Percentiles rank a stretch among this genome's conserved stretches.
Evolutionary conservation across 2,797 vertebrate species (phyloP).

Genomic region (Pipistrellus pipistrellus): DNA sequence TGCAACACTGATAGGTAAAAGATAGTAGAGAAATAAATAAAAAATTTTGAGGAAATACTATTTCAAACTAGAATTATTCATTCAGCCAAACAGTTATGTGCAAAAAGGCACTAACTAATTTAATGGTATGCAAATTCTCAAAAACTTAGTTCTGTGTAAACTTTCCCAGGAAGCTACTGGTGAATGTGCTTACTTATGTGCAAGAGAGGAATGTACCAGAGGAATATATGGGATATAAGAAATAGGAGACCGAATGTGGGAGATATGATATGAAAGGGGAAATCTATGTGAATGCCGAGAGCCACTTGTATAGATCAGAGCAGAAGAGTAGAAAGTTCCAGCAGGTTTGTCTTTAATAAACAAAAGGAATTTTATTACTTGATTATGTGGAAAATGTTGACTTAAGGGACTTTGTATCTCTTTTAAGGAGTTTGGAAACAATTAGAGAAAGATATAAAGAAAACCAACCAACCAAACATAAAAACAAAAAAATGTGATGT

Average conservation of each 20-base stretch:
- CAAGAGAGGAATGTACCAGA: neutral
- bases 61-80: conserved; percentile 2
- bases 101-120: neutral
- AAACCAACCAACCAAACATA: neutral
- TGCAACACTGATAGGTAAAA: neutral
- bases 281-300: neutral
- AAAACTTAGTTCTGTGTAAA: neutral
- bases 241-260: neutral
- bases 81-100: neutral
- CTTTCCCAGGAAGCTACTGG: neutral
- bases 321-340: neutral
- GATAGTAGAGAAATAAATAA: neutral
- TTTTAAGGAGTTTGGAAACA: conserved; percentile 18
- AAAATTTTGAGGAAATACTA: conserved; percentile 17
- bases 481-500: neutral
- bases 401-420: neutral
- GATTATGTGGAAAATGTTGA: neutral
- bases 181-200: neutral
- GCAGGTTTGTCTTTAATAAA: conserved; percentile 9
- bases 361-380: neutral
- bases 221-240: neutral
- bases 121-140: neutral
- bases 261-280: neutral
- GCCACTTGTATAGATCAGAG: neutral
- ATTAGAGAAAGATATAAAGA: conserved; percentile 15